Evolutionary conservation across 2,888 invertebrate genomes (phyloP).

Genomic region (Muschampia plurimacula): DNA sequence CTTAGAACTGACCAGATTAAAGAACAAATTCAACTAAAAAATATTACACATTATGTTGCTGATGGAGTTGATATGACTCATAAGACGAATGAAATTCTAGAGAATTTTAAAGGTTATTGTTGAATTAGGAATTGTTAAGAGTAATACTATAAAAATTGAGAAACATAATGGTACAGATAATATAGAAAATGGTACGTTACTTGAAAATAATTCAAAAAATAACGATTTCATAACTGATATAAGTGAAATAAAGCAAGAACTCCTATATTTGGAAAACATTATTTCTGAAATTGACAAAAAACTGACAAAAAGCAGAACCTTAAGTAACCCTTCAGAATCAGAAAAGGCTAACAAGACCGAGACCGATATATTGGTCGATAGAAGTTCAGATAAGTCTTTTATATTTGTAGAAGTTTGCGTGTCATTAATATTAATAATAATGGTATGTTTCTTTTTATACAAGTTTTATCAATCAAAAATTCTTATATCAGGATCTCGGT

Average conservation of each 20-base stretch:
- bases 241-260: constrained; percentile 24
- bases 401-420: constrained; percentile 31
- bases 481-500: constrained; percentile 13
- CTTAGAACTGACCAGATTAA: constrained; percentile 3
- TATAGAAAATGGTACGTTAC: neutral
- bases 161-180: neutral
- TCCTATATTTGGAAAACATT: constrained; percentile 19
- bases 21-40: constrained; percentile 11
- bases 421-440: constrained; percentile 19
- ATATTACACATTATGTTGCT: constrained; percentile 21
- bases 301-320: neutral
- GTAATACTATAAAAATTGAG: neutral
- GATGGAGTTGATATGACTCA: constrained; percentile 3
- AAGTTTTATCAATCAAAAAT: constrained; percentile 25
- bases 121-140: neutral
- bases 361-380: neutral
- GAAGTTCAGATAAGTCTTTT: constrained; percentile 18
- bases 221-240: constrained; percentile 12
- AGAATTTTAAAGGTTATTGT: constrained; percentile 18
- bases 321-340: neutral
- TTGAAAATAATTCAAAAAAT: constrained; percentile 5
- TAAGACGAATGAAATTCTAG: constrained; percentile 25
- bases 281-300: constrained; percentile 29
- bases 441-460: constrained; percentile 21
- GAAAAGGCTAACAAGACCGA: constrained; percentile 1